Percentiles rank a stretch among this genome's conserved stretches.
Conservation (phyloP, 2,113 vertebrate species). For the Meriones unguiculatus region DNA sequence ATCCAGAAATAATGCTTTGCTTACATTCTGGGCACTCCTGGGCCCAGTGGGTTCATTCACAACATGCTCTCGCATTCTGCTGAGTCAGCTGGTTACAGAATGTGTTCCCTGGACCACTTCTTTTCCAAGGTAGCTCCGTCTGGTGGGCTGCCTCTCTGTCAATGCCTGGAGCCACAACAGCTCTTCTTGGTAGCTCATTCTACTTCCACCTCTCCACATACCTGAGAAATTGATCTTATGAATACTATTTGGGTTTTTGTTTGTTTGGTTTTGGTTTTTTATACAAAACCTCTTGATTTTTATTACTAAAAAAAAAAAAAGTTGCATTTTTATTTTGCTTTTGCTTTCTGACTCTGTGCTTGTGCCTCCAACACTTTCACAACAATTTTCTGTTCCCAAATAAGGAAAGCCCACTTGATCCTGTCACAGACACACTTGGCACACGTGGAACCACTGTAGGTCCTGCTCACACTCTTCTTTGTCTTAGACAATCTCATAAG, state of each 20-base stretch:
- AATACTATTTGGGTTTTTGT: too few relatives aligned
- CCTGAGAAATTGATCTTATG: neutral
- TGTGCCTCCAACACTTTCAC: neutral
- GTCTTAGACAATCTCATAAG: neutral
- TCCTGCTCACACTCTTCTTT: neutral
- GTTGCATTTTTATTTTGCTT: neutral
- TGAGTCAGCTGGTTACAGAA: neutral
- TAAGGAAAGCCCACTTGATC: neutral
- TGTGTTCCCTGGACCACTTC: neutral
- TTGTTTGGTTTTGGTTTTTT: too few relatives aligned
- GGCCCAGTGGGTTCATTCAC: too few relatives aligned
- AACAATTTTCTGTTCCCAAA: neutral
- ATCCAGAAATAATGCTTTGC: neutral
- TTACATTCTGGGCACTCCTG: neutral
- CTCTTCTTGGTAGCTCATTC: neutral
- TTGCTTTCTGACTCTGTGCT: neutral
- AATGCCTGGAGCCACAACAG: neutral
- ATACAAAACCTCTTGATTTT: neutral
- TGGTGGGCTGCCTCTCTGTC: neutral
- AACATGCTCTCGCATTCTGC: neutral
- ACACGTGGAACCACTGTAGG: neutral
- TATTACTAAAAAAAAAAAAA: neutral
- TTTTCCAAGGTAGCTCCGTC: neutral
- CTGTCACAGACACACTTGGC: neutral
- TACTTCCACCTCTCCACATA: neutral